Evolutionary conservation across 2,888 invertebrate species (phyloP), one percentile per base, ranked within the genome.

Genomic region (Drosophila fulvimacula): DNA sequence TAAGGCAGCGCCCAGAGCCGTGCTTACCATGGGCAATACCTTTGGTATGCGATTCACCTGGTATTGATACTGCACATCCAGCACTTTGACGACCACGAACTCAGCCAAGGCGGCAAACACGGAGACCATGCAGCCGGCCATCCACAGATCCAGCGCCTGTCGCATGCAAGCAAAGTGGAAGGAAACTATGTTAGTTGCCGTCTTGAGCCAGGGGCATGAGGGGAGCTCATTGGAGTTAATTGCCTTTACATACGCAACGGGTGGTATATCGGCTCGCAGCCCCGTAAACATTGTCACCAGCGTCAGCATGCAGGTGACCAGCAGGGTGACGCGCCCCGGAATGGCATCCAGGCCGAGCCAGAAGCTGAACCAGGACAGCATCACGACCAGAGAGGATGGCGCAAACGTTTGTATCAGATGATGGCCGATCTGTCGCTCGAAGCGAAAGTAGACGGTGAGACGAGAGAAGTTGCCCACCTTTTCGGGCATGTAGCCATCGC

Each of bases 91-190:
- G 1, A 97, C 95, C 0, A 97, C 96, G 85, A 97, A 97, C 93
- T 97, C 97, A 19, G 95, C 96, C 21, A 97, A 93, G 0, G 97
- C 96, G 0, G 96, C 96, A 89, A 97, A 97, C 5, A 97, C 96
- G 69, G 97, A 96, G 85, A 96, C 94, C 96, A 97, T 97, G 88
- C 97, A 97, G 6, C 96, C 96, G 5, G 97, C 96, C 96, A 97
- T 97, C 97, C 97, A 97, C 11, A 97, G 93, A 91, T 97, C 97
- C 42, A 97, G 92, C 2, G 96, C 96, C 96, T 96, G 90, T 17
- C 49, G 91, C 42, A 61, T 53, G 53, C n/a, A 71, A 71, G 10
- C n/a, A 48, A 36, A 48, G 24, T 56, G 44, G 6, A n/a, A n/a
- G n/a, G n/a, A 53, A 44, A 21, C 51, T 34, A 10, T 24, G 38